phyloP scores from a whole-genome alignment of 2,888 invertebrate species.

The Resseliella maxima region DNA sequence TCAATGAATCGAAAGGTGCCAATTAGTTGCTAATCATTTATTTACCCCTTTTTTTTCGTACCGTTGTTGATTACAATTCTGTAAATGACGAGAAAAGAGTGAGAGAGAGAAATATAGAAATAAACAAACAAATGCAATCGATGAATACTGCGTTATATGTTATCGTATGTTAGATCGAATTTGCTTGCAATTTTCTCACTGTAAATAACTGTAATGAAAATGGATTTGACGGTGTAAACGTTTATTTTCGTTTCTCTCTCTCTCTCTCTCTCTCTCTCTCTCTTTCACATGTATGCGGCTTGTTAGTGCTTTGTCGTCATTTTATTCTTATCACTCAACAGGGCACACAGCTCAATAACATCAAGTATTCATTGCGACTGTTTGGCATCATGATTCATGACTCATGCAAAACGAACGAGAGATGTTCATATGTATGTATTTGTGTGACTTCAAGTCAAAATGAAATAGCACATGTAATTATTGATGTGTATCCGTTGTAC shows the following conservation, averaged over 20 bases:
- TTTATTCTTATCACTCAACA: slow-evolving; percentile 20
- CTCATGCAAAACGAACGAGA: background rate
- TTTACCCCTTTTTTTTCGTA: background rate
- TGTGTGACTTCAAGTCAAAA: background rate
- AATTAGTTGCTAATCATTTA: slow-evolving; percentile 18
- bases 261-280: too few relatives aligned
- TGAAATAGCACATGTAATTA: slow-evolving; percentile 6
- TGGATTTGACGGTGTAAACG: too few relatives aligned
- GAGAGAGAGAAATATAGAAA: background rate
- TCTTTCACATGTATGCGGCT: too few relatives aligned
- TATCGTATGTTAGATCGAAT: background rate
- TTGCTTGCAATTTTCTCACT: background rate
- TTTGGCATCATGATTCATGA: background rate
- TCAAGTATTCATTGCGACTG: background rate
- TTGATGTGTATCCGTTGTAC: background rate
- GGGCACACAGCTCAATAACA: background rate
- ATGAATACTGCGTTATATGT: too few relatives aligned
- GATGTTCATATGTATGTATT: too few relatives aligned
- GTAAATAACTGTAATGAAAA: background rate
- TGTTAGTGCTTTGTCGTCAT: background rate
- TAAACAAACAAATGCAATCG: background rate
- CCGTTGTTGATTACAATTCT: background rate
- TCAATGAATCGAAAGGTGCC: background rate
- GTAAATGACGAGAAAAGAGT: background rate
- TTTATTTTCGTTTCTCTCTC: too few relatives aligned